phyloP scores from a whole-genome alignment of 1,140 invertebrate genomes.

The Anastrepha obliqua region DNA sequence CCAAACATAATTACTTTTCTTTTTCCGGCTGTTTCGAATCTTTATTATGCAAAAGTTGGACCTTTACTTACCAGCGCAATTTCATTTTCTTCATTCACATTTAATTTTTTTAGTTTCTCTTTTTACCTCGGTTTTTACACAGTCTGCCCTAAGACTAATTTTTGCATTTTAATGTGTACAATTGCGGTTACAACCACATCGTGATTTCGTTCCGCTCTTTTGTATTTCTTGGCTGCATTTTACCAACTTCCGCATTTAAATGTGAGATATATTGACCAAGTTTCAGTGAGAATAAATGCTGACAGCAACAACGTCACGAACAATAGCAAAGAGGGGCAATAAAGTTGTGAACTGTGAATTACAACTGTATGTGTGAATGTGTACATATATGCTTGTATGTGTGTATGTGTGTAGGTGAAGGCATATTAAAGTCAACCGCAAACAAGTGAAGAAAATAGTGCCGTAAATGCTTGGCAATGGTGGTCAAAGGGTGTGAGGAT shows the following conservation, averaged over 20 bases:
- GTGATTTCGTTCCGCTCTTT: not conserved
- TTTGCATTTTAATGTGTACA: constrained; percentile 33
- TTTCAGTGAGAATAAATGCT: not conserved
- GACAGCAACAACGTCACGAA: constrained; percentile 1
- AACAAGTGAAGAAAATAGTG: constrained; percentile 9
- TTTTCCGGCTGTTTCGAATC: not conserved
- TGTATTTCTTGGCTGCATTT: not conserved
- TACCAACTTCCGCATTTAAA: not conserved
- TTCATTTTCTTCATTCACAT: not conserved
- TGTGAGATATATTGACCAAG: not conserved
- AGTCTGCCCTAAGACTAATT: not conserved
- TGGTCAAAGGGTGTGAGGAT: not conserved
- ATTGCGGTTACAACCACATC: not conserved
- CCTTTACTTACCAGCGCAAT: not conserved
- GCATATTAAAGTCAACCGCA: constrained; percentile 9
- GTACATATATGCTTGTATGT: not conserved
- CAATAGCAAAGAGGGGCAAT: not conserved
- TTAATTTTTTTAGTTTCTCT: not conserved
- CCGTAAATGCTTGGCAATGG: not conserved
- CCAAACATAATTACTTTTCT: not conserved
- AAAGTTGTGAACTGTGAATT: constrained; percentile 41
- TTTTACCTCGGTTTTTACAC: not conserved
- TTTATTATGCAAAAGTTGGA: not conserved
- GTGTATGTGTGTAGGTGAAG: not conserved
- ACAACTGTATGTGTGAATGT: too few relatives aligned